Base-by-base conservation (phyloP, 2,797 vertebrate species). In the Argentina silus region DNA sequence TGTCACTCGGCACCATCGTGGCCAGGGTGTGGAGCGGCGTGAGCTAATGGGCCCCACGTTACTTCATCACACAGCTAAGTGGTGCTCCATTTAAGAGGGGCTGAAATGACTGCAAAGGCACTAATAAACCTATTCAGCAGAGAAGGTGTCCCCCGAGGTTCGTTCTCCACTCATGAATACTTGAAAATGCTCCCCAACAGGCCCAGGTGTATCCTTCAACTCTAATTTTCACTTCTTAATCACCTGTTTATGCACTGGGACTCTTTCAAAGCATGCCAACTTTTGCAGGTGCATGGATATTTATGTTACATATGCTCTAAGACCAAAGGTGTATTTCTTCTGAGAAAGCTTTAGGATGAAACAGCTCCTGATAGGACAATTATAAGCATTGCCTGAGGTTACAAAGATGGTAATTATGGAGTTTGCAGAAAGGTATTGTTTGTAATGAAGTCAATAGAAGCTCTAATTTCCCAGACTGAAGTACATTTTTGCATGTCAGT, bases 11-110 rank as follows among this genome's bases (percentile, higher is more conserved):
- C 94, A 94, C 93, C 88, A 78, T 79, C 69, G 57, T 80, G 80
- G 56, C 74, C 81, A 84, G 87, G 87, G 85, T 60, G 84, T 80
- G 88, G 90, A 78, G 85, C 74, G 10, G 70, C 78, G 88, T 84
- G 84, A 90, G 90, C 91, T 95, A 94, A 95, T 94, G 90, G 92
- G 83, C 88, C 81, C 87, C 23, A 76, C 71, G 90, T 94, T 92
- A 93, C 92, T 94, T 93, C 93, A 94, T 93, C 90, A 87, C 90
- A 90, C 87, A 87, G 91, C 89, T 93, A 91, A 94, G 94, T 93
- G 93, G 91, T 76, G 88, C 89, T 88, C 80, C 82, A 82, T 93
- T 93, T 90, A 91, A 93, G 86, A 89, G 87, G 84, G 86, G 91
- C 89, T 76, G 78, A 84, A 90, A 87, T 88, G 90, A 91, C 87